phyloP scores from a whole-genome alignment of 2,888 invertebrate genomes.

The Apodemia hepburni region DNA sequence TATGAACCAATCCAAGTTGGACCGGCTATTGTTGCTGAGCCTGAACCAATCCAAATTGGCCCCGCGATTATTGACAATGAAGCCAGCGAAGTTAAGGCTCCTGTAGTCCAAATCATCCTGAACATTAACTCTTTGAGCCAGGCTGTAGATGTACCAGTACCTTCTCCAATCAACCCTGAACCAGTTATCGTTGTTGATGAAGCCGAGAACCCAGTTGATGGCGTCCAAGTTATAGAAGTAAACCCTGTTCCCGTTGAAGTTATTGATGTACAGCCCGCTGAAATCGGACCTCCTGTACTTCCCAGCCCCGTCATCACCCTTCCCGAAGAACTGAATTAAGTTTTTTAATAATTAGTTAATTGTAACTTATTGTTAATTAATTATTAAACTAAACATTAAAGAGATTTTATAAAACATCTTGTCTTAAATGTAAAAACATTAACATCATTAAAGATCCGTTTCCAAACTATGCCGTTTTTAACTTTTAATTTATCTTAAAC shows the following conservation, averaged over 20 bases:
- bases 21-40: slow-evolving; percentile 31
- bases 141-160: slow-evolving; percentile 5
- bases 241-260: slow-evolving; percentile 5
- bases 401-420: too few relatives aligned
- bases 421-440: too few relatives aligned
- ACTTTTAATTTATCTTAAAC: too few relatives aligned
- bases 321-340: slow-evolving; percentile 14
- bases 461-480: too few relatives aligned
- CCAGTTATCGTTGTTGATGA: slow-evolving; percentile 11
- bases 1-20: slow-evolving; percentile 17
- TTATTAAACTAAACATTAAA: neutral
- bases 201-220: neutral
- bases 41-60: slow-evolving; percentile 33
- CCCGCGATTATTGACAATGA: slow-evolving; percentile 25
- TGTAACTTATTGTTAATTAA: neutral
- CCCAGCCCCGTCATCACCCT: slow-evolving; percentile 13
- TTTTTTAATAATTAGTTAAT: neutral
- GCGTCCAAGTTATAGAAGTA: slow-evolving; percentile 1
- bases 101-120: slow-evolving; percentile 13
- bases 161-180: slow-evolving; percentile 1
- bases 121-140: slow-evolving; percentile 6
- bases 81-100: neutral
- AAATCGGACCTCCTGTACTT: slow-evolving; percentile 13
- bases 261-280: slow-evolving; percentile 2
- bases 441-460: too few relatives aligned